Conservation (phyloP, 2,888 invertebrate genomes). For the Phyto melanocephala region DNA sequence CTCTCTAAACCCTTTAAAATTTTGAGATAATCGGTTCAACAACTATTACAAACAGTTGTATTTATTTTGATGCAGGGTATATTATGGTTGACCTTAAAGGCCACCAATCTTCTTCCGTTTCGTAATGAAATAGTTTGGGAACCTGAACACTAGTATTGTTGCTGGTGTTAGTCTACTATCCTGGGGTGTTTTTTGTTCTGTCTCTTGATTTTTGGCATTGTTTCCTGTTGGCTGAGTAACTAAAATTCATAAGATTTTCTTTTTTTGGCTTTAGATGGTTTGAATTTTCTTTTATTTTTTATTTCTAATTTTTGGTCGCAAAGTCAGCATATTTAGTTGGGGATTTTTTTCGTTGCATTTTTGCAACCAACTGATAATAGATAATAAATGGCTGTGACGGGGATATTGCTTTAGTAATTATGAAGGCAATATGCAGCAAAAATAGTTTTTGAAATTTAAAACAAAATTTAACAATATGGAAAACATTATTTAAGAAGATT, state of each 20-base stretch:
- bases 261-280: conserved; percentile 33
- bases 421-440: background rate
- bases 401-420: conserved; percentile 37
- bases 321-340: background rate
- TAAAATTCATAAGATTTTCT: conserved; percentile 40
- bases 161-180: conserved; percentile 42
- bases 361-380: conserved; percentile 21
- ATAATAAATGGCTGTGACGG: conserved; percentile 49
- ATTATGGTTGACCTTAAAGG: too few species aligned
- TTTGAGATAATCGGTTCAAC: too few species aligned
- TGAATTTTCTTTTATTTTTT: background rate
- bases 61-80: too few species aligned
- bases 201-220: conserved; percentile 49
- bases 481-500: too few species aligned
- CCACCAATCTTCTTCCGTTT: too few species aligned
- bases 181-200: conserved; percentile 31
- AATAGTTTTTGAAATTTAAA: background rate
- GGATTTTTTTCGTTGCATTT: background rate
- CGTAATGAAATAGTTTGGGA: too few species aligned
- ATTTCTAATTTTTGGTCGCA: background rate
- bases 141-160: too few species aligned
- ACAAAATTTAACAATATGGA: too few species aligned
- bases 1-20: too few species aligned
- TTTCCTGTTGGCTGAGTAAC: conserved; percentile 56
- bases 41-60: too few species aligned